phyloP scores from a whole-genome alignment of 2,113 vertebrate genomes.

The Pongo pygmaeus region DNA sequence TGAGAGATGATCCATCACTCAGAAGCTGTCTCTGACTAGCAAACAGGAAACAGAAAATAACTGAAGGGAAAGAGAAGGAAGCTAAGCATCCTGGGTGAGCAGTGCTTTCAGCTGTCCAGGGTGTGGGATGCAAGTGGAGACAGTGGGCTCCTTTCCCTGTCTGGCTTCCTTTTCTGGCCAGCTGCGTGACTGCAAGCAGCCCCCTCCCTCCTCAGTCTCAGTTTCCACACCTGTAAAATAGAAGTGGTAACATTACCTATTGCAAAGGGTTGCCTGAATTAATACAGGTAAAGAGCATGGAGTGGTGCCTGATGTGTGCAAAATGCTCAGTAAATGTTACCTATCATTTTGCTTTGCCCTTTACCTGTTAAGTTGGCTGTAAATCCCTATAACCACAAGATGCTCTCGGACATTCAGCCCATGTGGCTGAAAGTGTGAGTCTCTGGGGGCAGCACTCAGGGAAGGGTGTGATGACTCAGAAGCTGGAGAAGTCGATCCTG shows the following conservation, averaged over 20 bases:
- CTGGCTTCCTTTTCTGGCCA: background rate
- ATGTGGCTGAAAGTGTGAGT: background rate
- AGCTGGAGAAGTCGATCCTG: fast-evolving
- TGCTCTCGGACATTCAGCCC: background rate
- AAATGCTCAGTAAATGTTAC: background rate
- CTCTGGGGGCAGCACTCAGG: background rate
- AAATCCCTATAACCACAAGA: background rate
- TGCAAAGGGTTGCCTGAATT: background rate
- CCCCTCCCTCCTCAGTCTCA: background rate
- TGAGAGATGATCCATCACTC: background rate
- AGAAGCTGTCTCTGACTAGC: background rate
- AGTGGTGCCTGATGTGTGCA: fast-evolving
- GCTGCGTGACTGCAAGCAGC: fast-evolving
- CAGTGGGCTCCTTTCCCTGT: fast-evolving
- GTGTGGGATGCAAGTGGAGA: fast-evolving
- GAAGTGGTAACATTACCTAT: fast-evolving
- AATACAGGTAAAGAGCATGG: background rate
- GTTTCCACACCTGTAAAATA: background rate
- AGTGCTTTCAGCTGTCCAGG: fast-evolving
- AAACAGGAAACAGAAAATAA: background rate
- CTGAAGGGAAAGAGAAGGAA: background rate
- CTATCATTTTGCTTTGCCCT: background rate
- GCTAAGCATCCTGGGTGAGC: fast-evolving
- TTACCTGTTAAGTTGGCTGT: background rate
- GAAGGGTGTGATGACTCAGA: background rate